Base-by-base conservation (phyloP, 2,113 vertebrate genomes). In the Symphodus melops region DNA sequence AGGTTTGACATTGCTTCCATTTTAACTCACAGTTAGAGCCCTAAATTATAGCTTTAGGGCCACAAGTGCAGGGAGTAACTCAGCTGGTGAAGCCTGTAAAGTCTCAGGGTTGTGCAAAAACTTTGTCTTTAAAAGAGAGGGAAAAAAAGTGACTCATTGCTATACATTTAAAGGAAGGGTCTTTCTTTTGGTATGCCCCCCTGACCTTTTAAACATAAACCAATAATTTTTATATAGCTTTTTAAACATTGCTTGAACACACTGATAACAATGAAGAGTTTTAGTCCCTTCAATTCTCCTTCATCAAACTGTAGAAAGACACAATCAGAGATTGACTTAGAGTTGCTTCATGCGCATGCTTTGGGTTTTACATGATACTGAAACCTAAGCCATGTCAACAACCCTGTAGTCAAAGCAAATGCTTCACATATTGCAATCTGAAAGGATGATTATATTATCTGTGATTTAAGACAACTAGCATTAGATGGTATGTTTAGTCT, bases 1-100 rank as follows among this genome's bases (percentile, higher is more conserved):
- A 69, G 42, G 70, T 80, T 87, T 89, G 71, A 71, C 66, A 79
- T 69, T 42, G 81, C 75, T 78, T 86, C 83, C 84, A 86, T 88
- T 91, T 90, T 81, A 85, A 82, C 85, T 89, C 73, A 3, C 54
- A 83, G 89, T 79, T 62, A 16, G 59, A 76, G 79, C 82, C 82
- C 33, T 77, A 93, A 94, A 94, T 93, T 92, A 93, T 88, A 93
- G 88, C 73, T 67, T 71, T 12, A 67, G 44, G 81, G 77, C 91
- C 91, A 86, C 89, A 90, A 92, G 68, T 84, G 82, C 69, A 92
- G 89, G 86, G 90, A 91, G 89, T 68, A 77, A 73, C 78, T 87
- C 64, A 44, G 74, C 80, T 86, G 51, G 28, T 82, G 59, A 55
- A 78, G 80, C 79, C 60, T 82, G 68, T 84, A 67, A 66, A 72